Conservation (phyloP, 2,888 invertebrate genomes). For the Byasa hedistus region DNA sequence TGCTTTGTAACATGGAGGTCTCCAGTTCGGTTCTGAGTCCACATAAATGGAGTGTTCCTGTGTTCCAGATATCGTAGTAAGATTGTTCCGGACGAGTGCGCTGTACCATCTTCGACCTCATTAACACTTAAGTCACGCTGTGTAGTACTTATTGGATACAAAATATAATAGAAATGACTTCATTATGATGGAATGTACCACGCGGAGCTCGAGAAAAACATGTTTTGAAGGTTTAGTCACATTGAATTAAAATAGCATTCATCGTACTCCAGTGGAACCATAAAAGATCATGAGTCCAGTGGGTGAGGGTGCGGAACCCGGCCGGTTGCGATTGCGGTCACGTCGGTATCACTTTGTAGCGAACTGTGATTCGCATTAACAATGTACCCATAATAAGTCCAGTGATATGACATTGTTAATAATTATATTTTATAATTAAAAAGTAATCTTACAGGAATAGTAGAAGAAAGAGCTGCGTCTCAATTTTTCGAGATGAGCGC, state of each 20-base stretch:
- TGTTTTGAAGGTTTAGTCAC: conserved; percentile 3
- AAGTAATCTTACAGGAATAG: background rate
- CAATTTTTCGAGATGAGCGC: background rate
- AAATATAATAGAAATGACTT: too few species aligned
- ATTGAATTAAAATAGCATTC: conserved; percentile 23
- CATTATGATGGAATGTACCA: too few species aligned
- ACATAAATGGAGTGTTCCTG: too few species aligned
- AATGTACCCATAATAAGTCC: conserved; percentile 1
- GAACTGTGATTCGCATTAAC: conserved; percentile 21
- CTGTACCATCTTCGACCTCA: too few species aligned
- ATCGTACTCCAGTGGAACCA: conserved; percentile 9
- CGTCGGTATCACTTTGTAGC: conserved; percentile 23
- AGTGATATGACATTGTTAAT: background rate
- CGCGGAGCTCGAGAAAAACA: background rate
- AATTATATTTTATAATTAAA: background rate
- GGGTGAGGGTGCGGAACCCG: conserved; percentile 14
- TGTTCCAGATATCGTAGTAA: too few species aligned
- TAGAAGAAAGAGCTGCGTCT: background rate
- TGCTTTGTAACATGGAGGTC: too few species aligned
- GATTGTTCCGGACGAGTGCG: too few species aligned
- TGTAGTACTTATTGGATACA: too few species aligned
- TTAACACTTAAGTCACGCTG: too few species aligned
- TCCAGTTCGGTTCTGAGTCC: too few species aligned
- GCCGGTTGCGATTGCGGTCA: conserved; percentile 13
- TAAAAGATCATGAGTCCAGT: conserved; percentile 15